These are phyloP conservation scores for Ammospiza caudacuta DNA, from an alignment of 2,113 vertebrate genomes.

Conservation along the genomic window DNA sequence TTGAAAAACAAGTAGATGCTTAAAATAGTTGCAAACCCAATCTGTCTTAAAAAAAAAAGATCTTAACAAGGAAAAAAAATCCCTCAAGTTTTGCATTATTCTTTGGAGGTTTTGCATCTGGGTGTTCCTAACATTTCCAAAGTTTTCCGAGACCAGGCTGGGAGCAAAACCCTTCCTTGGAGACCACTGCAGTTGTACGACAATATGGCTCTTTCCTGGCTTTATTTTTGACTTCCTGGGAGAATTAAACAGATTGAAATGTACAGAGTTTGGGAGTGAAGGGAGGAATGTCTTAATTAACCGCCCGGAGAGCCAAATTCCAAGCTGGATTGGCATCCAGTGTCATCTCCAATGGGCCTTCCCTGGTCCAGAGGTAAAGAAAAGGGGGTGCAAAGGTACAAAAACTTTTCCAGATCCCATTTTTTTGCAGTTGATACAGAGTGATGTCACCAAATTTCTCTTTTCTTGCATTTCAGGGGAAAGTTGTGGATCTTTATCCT, in stretches of 20 bases:
- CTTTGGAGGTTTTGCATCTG: not conserved
- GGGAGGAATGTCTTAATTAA: slow-evolving; percentile 48
- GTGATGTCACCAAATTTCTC: fast-evolving
- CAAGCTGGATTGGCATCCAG: not conserved
- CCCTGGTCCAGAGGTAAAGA: not conserved
- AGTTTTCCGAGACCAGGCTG: not conserved
- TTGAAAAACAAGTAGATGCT: not conserved
- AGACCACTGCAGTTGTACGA: not conserved
- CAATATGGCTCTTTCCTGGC: slow-evolving; percentile 34
- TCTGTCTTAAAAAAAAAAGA: not conserved
- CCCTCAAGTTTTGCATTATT: not conserved
- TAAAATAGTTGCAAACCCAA: not conserved
- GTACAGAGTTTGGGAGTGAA: not conserved
- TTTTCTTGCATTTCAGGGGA: not conserved
- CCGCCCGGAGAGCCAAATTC: not conserved
- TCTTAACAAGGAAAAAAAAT: not conserved
- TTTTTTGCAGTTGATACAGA: fast-evolving
- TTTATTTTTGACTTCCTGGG: slow-evolving; percentile 57
- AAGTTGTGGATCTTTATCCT: fast-evolving
- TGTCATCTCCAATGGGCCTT: fast-evolving
- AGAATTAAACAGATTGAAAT: slow-evolving; percentile 67
- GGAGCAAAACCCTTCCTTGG: not conserved
- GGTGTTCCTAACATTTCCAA: not conserved
- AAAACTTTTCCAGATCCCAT: not conserved
- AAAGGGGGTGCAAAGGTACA: not conserved